Conservation (phyloP, 1,140 invertebrate species). For the Asbolus verrucosus region DNA sequence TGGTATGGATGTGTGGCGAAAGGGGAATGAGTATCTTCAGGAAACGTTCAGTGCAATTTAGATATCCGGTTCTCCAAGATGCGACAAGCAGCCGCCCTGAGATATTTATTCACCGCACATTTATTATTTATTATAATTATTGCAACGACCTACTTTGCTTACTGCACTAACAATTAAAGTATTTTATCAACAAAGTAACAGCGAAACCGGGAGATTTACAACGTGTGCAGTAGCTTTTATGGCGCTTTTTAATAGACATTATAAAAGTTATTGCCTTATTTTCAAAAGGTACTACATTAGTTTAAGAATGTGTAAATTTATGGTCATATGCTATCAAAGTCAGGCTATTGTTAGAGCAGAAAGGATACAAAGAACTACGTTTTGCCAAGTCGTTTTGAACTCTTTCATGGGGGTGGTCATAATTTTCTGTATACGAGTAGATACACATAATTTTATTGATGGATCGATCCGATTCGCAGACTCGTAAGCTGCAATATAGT, state of each 20-base stretch:
- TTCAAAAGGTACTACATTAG: constrained; percentile 36
- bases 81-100: too few species aligned
- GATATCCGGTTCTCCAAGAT: too few species aligned
- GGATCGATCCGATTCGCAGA: background rate
- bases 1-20: constrained; percentile 13
- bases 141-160: too few species aligned
- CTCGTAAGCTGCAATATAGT: background rate
- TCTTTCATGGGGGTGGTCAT: constrained; percentile 10
- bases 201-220: constrained; percentile 21
- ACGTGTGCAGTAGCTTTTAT: constrained; percentile 25
- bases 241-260: constrained; percentile 33
- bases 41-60: background rate
- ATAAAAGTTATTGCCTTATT: constrained; percentile 35
- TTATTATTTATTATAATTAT: too few species aligned
- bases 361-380: constrained; percentile 25
- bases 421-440: constrained; percentile 11
- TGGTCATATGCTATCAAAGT: constrained; percentile 35
- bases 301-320: constrained; percentile 39
- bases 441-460: constrained; percentile 21
- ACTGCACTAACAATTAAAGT: background rate
- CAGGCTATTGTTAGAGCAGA: constrained; percentile 16
- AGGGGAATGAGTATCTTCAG: background rate
- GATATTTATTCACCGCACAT: too few species aligned
- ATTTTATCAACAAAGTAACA: constrained; percentile 32
- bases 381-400: constrained; percentile 21